These are phyloP conservation scores for Sapajus apella DNA, from an alignment of 2,113 vertebrate species.

Conservation along the genomic window DNA sequence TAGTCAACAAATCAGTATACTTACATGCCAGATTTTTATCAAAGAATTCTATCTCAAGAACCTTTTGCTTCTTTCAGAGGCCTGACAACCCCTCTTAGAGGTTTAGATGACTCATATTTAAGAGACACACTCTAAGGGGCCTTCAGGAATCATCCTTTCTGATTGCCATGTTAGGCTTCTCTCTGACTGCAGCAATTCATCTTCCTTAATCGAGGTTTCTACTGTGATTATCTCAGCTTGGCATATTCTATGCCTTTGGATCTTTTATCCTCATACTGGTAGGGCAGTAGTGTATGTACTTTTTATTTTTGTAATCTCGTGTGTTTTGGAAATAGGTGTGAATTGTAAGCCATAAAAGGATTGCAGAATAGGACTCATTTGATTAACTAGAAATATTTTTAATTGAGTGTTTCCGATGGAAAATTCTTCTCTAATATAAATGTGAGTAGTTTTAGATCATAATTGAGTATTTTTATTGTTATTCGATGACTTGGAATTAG, in stretches of 20 bases:
- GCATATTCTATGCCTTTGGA: not conserved
- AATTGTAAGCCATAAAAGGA: slow-evolving; percentile 13
- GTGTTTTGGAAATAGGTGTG: not conserved
- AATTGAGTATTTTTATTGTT: not conserved
- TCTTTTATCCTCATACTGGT: not conserved
- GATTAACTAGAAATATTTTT: not conserved
- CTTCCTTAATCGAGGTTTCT: not conserved
- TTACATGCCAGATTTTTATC: not conserved
- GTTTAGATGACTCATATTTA: not conserved
- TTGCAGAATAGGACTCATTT: not conserved
- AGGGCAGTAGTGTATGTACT: not conserved
- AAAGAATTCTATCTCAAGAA: not conserved
- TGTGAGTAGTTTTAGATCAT: not conserved
- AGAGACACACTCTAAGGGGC: not conserved
- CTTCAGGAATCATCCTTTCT: not conserved
- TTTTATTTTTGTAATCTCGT: slow-evolving; percentile 5
- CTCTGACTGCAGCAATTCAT: not conserved
- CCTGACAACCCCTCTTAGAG: no score
- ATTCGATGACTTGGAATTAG: not conserved
- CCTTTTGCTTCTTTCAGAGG: not conserved
- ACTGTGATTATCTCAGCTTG: not conserved
- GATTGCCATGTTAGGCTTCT: not conserved
- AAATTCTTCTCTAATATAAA: not conserved
- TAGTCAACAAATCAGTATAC: not conserved
- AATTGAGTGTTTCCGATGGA: not conserved